Evolutionary conservation across 2,113 vertebrate species (phyloP), one percentile per base, ranked within the genome.

Genomic region (Rhinopomastus cyanomelas): DNA sequence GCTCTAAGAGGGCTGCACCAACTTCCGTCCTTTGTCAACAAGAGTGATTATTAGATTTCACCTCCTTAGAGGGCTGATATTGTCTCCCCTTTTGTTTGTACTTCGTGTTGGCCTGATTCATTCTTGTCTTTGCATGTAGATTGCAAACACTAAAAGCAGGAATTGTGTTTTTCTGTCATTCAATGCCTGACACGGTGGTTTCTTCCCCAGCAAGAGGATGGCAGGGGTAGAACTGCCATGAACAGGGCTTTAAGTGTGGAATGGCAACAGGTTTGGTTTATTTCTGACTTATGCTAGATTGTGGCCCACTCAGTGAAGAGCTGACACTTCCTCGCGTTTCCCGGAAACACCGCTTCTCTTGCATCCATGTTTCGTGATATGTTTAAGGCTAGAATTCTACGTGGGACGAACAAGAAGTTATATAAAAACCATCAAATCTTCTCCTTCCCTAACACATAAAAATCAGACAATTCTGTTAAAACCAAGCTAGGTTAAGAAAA

Each of bases 151-250:
- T 59, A 20, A 74, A 62, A 78, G 21, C 52, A 73, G 49, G 21
- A 64, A 14, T 64, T 85, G 60, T 37, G 5, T 5, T 69, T 59
- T 90, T 57, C 72, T 88, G 56, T 67, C 11, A 14, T 49, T 66
- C 0, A 0, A 12, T 56, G n/a, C 29, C 46, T 59, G 32, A 34
- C 7, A 1, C 0, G 2, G 26, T 56, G n/a, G 14, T 53, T 90
- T 86, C 68, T 71, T 46, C 34, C 14, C 5, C 59, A 52, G 34
- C 29, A 34, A 37, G 20, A 82, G 12, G 12, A 16, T 53, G 49
- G 12, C 15, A n/a, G 32, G 12, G 22, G 34, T 37, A 62, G 55
- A 85, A 59, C 9, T 16, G 22, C 52, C 61, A 32, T 22, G 21
- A 88, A 19, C 22, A 29, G 11, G 7, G 6, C 61, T 75, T 84